phyloP scores from a whole-genome alignment of 2,113 vertebrate genomes.

The Esox niger region DNA sequence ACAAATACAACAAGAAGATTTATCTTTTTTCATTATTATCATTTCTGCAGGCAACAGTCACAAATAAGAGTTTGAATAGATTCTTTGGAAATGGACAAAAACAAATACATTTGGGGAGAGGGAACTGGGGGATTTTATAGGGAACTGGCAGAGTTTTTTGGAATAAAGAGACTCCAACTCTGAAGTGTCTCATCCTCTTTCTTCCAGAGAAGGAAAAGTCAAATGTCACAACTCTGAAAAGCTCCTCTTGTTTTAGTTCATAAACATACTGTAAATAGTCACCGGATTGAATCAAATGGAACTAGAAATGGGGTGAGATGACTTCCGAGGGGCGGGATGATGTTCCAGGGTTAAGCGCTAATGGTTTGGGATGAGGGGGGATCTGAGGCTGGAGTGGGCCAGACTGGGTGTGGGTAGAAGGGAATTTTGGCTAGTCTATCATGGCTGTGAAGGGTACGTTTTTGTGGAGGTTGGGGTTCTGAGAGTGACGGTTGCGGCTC shows the following conservation, averaged over 20 bases:
- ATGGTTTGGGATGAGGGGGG: neutral
- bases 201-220: slow-evolving; percentile 66
- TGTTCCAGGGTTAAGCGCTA: neutral
- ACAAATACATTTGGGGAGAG: slow-evolving; percentile 36
- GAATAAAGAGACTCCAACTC: slow-evolving; percentile 39
- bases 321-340: slow-evolving; percentile 47
- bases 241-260: neutral
- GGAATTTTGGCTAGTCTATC: slow-evolving; percentile 70
- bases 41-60: slow-evolving; percentile 88
- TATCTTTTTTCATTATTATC: slow-evolving; percentile 63
- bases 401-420: slow-evolving; percentile 38
- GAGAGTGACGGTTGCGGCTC: slow-evolving; percentile 97
- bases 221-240: slow-evolving; percentile 54
- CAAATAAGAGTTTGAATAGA: slow-evolving; percentile 81
- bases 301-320: slow-evolving; percentile 46
- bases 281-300: slow-evolving; percentile 51
- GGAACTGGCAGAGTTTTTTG: slow-evolving; percentile 40
- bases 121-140: slow-evolving; percentile 28
- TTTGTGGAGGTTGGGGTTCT: slow-evolving; percentile 99
- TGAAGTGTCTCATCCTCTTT: slow-evolving; percentile 51
- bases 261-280: slow-evolving; percentile 15
- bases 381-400: neutral
- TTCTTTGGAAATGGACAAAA: slow-evolving; percentile 85
- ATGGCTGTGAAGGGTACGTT: slow-evolving; percentile 87
- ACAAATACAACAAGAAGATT: slow-evolving; percentile 90